phyloP scores from a whole-genome alignment of 2,113 vertebrate species.

The Atherinomorus stipes region DNA sequence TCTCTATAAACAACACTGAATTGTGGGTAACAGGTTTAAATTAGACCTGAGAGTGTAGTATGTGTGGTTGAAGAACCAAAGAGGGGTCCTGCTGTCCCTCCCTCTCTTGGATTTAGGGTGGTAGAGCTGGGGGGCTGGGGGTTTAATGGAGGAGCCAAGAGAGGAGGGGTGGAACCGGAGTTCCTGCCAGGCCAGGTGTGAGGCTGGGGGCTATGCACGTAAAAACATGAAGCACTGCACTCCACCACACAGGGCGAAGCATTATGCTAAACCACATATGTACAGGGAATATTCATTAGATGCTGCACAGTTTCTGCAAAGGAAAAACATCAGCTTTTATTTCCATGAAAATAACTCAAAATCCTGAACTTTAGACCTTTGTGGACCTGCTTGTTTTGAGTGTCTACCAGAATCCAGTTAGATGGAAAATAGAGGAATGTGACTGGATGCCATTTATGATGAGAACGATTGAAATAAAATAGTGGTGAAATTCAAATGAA shows the following conservation, averaged over 20 bases:
- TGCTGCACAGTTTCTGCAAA: neutral
- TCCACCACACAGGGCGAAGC: slow-evolving; percentile 23
- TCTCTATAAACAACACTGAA: slow-evolving; percentile 40
- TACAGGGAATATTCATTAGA: slow-evolving; percentile 18
- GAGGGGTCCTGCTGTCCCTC: slow-evolving; percentile 39
- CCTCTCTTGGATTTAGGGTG: slow-evolving; percentile 30
- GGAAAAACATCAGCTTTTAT: slow-evolving; percentile 16
- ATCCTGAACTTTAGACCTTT: slow-evolving; percentile 33
- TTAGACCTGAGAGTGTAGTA: slow-evolving; percentile 37
- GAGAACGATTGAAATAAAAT: slow-evolving; percentile 30
- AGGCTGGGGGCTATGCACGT: slow-evolving; percentile 77
- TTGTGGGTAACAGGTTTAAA: slow-evolving; percentile 68
- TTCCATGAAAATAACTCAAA: slow-evolving; percentile 23
- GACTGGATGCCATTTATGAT: slow-evolving; percentile 19
- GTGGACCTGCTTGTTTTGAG: neutral
- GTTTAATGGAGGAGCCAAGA: slow-evolving; percentile 25
- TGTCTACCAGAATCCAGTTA: slow-evolving; percentile 17
- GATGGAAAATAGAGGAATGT: slow-evolving; percentile 23
- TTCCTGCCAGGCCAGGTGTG: slow-evolving; percentile 75
- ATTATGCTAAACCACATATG: slow-evolving; percentile 27
- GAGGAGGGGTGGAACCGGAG: slow-evolving; percentile 51
- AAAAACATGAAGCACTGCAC: slow-evolving; percentile 67
- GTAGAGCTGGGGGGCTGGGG: slow-evolving; percentile 9
- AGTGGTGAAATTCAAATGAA: slow-evolving; percentile 58
- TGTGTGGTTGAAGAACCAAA: slow-evolving; percentile 47